These are phyloP conservation scores for Callaeas wilsoni DNA, from an alignment of 2,113 vertebrate genomes.

Conservation along the genomic window DNA sequence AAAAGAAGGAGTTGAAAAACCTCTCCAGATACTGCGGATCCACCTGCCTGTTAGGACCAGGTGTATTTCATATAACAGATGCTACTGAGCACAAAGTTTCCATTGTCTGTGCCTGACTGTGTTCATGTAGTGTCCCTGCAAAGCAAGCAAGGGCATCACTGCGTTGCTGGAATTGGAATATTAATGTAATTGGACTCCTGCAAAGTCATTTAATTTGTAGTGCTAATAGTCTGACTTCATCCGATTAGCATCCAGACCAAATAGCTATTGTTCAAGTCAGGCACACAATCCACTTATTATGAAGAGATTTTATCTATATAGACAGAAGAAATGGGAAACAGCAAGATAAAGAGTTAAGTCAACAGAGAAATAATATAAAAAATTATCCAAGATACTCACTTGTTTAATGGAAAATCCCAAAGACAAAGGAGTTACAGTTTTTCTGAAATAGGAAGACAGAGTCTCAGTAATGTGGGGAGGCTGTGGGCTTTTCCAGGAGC, in stretches of 20 bases:
- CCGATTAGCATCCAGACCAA: background rate
- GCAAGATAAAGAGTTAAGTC: background rate
- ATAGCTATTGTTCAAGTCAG: background rate
- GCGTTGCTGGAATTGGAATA: background rate
- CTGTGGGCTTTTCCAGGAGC: constrained; percentile 1
- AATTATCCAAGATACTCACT: background rate
- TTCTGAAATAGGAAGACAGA: background rate
- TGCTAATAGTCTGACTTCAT: constrained; percentile 37
- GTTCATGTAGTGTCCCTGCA: background rate
- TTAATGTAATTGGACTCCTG: background rate
- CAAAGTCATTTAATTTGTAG: constrained; percentile 22
- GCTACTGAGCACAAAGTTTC: background rate
- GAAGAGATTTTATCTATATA: background rate
- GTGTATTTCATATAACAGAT: background rate
- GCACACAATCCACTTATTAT: background rate
- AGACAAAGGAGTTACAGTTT: constrained; percentile 36
- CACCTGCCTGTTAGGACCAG: background rate
- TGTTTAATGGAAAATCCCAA: background rate
- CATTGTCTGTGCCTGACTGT: background rate
- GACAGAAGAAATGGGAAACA: background rate
- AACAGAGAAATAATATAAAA: background rate
- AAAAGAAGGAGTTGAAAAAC: background rate
- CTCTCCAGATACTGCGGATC: background rate
- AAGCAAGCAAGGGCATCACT: background rate
- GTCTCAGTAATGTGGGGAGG: background rate